A percentile compares a stretch with the other conserved stretches of the same genome.
Conservation (phyloP, 1,140 invertebrate species). For the Ips typographus region DNA sequence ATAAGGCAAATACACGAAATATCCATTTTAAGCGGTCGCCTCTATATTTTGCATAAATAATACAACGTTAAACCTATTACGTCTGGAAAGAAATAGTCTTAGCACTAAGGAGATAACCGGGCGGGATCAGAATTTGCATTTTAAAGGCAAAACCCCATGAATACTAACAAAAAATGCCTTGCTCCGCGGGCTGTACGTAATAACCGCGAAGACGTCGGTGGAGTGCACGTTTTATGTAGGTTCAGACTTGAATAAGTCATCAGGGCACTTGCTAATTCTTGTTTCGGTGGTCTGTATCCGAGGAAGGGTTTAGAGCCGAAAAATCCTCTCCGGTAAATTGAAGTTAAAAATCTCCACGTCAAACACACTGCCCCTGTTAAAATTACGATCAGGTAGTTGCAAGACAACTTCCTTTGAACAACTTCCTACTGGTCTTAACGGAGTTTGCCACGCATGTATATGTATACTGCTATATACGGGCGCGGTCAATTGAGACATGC, state of each 20-base stretch:
- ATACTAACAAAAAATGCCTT: slow-evolving; percentile 35
- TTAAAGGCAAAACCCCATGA: slow-evolving; percentile 38
- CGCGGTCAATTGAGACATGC: background rate
- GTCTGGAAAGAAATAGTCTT: slow-evolving; percentile 33
- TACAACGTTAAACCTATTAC: slow-evolving; percentile 37
- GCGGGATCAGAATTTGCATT: slow-evolving; percentile 33
- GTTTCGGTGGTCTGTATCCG: slow-evolving; percentile 29
- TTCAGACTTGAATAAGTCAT: slow-evolving; percentile 46
- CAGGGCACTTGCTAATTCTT: slow-evolving; percentile 44
- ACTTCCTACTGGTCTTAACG: slow-evolving; percentile 17
- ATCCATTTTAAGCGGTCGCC: slow-evolving; percentile 24
- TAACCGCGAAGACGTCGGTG: slow-evolving; percentile 21
- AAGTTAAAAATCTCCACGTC: slow-evolving; percentile 2
- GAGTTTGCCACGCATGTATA: slow-evolving; percentile 16
- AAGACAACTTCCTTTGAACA: slow-evolving; percentile 23
- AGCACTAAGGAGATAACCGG: slow-evolving; percentile 35
- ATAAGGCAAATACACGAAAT: slow-evolving; percentile 18
- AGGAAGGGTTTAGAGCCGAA: background rate
- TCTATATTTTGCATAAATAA: slow-evolving; percentile 38
- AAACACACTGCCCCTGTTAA: slow-evolving; percentile 16
- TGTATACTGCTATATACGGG: background rate
- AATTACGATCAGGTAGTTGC: slow-evolving; percentile 23
- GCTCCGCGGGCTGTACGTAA: slow-evolving; percentile 22
- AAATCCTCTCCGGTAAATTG: background rate
- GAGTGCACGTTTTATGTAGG: slow-evolving; percentile 27